These are phyloP conservation scores for Lates japonicus DNA, from an alignment of 2,797 vertebrate genomes.

Conservation along the genomic window DNA sequence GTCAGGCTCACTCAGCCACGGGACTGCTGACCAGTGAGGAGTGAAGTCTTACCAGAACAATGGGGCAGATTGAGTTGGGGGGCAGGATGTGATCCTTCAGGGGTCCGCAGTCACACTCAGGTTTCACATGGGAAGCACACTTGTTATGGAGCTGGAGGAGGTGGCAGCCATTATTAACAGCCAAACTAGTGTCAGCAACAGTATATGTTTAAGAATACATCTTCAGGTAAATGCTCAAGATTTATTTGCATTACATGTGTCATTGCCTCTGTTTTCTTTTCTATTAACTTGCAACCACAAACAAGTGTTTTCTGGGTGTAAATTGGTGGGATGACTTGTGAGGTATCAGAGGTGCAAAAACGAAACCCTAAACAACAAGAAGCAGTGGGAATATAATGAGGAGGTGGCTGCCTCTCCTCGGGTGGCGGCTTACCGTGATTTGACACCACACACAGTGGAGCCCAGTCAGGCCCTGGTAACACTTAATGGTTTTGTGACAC, in stretches of 20 bases:
- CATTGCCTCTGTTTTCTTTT: conserved; percentile 45
- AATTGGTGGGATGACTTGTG: conserved; percentile 76
- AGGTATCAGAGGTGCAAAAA: conserved; percentile 73
- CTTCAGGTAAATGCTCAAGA: background rate
- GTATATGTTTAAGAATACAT: background rate
- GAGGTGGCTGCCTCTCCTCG: conserved; percentile 70
- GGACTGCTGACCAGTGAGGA: conserved; percentile 23
- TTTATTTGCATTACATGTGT: conserved; percentile 49
- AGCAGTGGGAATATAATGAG: conserved; percentile 80
- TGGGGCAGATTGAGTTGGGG: conserved; percentile 93
- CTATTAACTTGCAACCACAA: conserved; percentile 57
- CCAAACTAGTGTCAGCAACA: conserved; percentile 19
- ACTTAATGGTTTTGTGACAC: conserved; percentile 97
- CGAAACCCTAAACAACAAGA: conserved; percentile 72
- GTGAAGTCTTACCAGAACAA: conserved; percentile 91
- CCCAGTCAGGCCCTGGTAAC: conserved; percentile 96
- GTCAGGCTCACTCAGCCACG: conserved; percentile 21
- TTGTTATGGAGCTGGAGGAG: conserved; percentile 93
- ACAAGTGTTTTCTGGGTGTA: conserved; percentile 77
- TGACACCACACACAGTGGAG: conserved; percentile 98
- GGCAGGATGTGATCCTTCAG: conserved; percentile 95
- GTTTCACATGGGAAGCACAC: conserved; percentile 96
- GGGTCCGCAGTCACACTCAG: conserved; percentile 94
- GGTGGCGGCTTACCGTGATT: conserved; percentile 91
- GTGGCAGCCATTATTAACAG: conserved; percentile 54